phyloP scores from a whole-genome alignment of 1,140 invertebrate genomes.

The Tachypleus tridentatus region DNA sequence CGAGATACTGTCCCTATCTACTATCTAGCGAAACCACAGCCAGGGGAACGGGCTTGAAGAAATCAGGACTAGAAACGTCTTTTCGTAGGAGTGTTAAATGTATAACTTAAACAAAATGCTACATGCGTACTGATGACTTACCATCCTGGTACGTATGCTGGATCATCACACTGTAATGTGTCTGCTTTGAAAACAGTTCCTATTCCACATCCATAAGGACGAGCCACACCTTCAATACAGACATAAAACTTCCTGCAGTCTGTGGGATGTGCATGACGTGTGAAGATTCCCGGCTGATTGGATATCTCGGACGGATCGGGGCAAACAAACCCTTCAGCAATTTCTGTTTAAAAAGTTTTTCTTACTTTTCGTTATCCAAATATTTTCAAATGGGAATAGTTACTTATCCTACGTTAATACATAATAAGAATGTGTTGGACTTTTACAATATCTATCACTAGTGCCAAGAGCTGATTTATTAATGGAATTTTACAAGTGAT shows the following conservation, averaged over 20 bases:
- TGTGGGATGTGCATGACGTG: conserved; percentile 83
- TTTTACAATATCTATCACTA: no score
- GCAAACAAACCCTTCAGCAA: conserved; percentile 65
- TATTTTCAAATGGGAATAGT: no score
- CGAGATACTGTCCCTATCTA: no score
- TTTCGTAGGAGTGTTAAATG: background rate
- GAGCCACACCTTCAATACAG: conserved; percentile 70
- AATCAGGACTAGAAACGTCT: no score
- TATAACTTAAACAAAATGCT: no score
- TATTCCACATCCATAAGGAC: conserved; percentile 89
- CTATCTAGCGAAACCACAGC: no score
- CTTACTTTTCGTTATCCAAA: background rate
- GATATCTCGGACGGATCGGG: conserved; percentile 54
- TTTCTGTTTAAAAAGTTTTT: conserved; percentile 43
- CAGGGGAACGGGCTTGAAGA: no score
- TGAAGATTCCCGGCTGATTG: conserved; percentile 59
- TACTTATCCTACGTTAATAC: no score
- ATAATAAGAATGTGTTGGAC: no score
- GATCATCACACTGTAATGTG: conserved; percentile 81
- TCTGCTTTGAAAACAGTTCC: conserved; percentile 93
- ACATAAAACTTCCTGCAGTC: conserved; percentile 86
- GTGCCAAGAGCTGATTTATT: no score
- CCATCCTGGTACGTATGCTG: conserved; percentile 88
- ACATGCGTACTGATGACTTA: conserved; percentile 41
- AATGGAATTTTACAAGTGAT: no score